These are phyloP conservation scores for Podiceps cristatus DNA, from an alignment of 2,113 vertebrate species.

Conservation along the genomic window DNA sequence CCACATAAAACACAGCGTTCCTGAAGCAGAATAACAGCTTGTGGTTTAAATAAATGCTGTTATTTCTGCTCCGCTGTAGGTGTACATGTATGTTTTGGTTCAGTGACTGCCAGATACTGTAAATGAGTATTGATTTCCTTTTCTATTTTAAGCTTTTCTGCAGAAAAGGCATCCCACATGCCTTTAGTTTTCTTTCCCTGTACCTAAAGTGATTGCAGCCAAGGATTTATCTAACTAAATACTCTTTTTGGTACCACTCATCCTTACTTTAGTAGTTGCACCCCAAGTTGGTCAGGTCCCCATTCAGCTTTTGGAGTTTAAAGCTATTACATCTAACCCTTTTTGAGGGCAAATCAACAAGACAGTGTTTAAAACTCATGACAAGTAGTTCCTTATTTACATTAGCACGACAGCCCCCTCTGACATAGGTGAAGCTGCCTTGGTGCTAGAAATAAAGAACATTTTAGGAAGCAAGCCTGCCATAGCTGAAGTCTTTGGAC, in stretches of 20 bases:
- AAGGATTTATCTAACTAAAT: neutral
- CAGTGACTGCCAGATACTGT: slow-evolving; percentile 51
- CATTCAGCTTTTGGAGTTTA: neutral
- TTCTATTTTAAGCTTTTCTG: slow-evolving; percentile 38
- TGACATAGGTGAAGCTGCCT: neutral
- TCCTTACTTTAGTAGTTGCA: neutral
- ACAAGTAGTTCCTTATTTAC: neutral
- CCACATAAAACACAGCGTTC: slow-evolving; percentile 44
- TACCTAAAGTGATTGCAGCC: neutral
- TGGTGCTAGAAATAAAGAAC: neutral
- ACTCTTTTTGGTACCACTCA: neutral
- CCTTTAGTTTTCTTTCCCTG: neutral
- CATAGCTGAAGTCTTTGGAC: neutral
- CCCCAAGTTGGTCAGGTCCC: neutral
- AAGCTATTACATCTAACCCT: neutral
- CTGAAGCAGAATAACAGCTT: slow-evolving; percentile 69
- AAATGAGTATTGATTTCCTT: slow-evolving; percentile 55
- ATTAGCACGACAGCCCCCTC: neutral
- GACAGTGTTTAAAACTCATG: neutral
- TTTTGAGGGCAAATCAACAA: neutral
- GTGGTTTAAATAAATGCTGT: slow-evolving; percentile 67
- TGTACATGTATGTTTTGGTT: slow-evolving; percentile 57
- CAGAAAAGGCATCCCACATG: slow-evolving; percentile 36
- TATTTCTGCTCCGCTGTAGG: slow-evolving; percentile 72
- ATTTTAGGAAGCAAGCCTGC: neutral